Base-by-base conservation (phyloP, 2,113 vertebrate genomes). In the Dermatemys mawii region DNA sequence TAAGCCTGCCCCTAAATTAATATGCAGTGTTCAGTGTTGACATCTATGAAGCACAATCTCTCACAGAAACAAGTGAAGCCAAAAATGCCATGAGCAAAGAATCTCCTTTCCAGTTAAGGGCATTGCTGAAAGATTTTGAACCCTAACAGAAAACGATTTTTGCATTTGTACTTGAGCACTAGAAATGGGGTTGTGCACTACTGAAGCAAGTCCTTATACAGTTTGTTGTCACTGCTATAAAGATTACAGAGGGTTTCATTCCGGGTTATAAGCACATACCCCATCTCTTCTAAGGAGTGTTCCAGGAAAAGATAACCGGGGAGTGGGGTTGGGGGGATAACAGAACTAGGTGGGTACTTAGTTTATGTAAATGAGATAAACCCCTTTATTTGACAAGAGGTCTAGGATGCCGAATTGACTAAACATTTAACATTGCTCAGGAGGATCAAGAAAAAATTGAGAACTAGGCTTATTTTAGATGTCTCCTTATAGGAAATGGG, bases 391-490 rank as follows among this genome's bases (percentile, higher is more conserved):
- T 44, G 44, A 46, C 19, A 78, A 26, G 41, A 32, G 80, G 14
- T 13, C 38, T 50, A 11, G n/a, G 44, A 26, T 41, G 41, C 38
- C 90, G 70, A 55, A 80, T 5, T 12, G 57, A 44, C 27, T 60
- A 17, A 83, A 11, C 32, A 55, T 1, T 41, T 38, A 67, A 38
- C 48, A 27, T 0, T 32, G 29, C 51, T n/a, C 57, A 46, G 0
- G 2, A 55, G 63, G 46, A 67, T 11, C 35, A 55, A 7, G 11
- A 50, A 35, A 26, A 90, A n/a, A 27, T 11, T 24, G 11, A 24
- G 50, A 78, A 41, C 19, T 60, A 35, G 32, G 26, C 3, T 75
- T 67, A 60, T 5, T 41, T 57, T 44, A 60, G 78, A 67, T 87
- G 26, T n/a, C 3, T 19, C 48, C 57, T 22, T 70, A 11, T 3